These are phyloP conservation scores for Helicoverpa assulta DNA, from an alignment of 2,888 invertebrate species.

Conservation along the genomic window DNA sequence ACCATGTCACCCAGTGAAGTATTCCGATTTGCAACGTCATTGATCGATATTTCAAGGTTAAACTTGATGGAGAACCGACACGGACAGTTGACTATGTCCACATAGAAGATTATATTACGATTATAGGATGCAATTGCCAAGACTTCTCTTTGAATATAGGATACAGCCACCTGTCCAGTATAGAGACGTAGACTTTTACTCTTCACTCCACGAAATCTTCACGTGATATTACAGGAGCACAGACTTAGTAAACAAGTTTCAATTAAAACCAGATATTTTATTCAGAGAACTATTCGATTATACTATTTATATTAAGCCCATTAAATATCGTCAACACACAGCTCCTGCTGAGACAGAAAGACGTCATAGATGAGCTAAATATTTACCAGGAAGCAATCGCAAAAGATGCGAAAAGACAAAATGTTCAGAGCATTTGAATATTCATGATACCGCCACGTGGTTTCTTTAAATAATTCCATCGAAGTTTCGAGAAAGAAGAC, in stretches of 20 bases:
- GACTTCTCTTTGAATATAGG: slow-evolving; percentile 17
- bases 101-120: background rate
- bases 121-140: slow-evolving; percentile 17
- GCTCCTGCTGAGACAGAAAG: slow-evolving; percentile 33
- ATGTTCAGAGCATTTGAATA: slow-evolving; percentile 21
- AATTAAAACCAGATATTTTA: slow-evolving; percentile 9
- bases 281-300: slow-evolving; percentile 18
- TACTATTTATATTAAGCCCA: slow-evolving; percentile 21
- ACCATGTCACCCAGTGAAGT: slow-evolving; percentile 18
- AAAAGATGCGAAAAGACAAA: slow-evolving; percentile 39
- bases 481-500: slow-evolving; percentile 57
- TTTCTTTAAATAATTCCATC: slow-evolving; percentile 53
- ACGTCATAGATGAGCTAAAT: slow-evolving; percentile 53
- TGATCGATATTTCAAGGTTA: slow-evolving; percentile 57
- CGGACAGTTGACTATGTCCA: slow-evolving; percentile 20
- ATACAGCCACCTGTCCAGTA: background rate
- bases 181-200: background rate
- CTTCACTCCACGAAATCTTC: background rate
- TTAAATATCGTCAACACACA: slow-evolving; percentile 39
- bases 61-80: slow-evolving; percentile 9
- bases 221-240: background rate
- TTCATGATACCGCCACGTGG: slow-evolving; percentile 44
- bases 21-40: slow-evolving; percentile 26
- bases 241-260: background rate
- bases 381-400: slow-evolving; percentile 54